Base-by-base conservation (phyloP, 2,888 invertebrate species). In the Hecatera dysodea region DNA sequence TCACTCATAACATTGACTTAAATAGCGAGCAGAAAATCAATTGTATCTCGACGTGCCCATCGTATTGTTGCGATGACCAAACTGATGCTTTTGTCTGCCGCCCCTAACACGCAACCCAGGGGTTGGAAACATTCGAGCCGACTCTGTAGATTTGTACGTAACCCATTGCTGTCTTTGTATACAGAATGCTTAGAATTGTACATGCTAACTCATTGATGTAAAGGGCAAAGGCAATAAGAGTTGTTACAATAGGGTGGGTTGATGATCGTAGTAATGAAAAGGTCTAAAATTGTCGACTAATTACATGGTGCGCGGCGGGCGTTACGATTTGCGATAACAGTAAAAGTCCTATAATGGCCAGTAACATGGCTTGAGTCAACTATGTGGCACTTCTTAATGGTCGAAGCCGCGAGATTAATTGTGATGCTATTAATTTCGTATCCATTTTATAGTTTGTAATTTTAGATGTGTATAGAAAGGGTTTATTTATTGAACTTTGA, bases 291-390 rank as follows among this genome's bases (percentile, higher is more conserved):
- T 91, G 92, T 88, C 84, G 86, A 86, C 92, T 95, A 95, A 95
- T 95, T 94, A 94, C 92, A 93, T 88, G 88, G 90, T 90, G 89
- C 86, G 82, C 87, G 88, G 88, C 90, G 90, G 89, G 84, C 87
- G 87, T 93, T 93, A 93, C 94, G 91, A 94, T 94, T 92, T 88
- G 90, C 92, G 92, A 95, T 95, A 95, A 95, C 93, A 94, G 93
- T 95, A 94, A 96, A 95, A 94, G 91, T 91, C 86, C 86, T 88
- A 87, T 95, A 94, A 95, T 93, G 92, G 91, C 84, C 78, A 83
- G 83, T 89, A 88, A 90, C 92, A 91, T 87, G 88, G 88, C 87
- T 88, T 90, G 91, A 92, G 93, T 93, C 92, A 93, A 94, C 92
- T 92, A 88, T 87, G 92, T 91, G 90, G 89, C 88, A 87, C 89